Conservation (phyloP, 2,113 vertebrate genomes). For the Laticauda laticaudata region DNA sequence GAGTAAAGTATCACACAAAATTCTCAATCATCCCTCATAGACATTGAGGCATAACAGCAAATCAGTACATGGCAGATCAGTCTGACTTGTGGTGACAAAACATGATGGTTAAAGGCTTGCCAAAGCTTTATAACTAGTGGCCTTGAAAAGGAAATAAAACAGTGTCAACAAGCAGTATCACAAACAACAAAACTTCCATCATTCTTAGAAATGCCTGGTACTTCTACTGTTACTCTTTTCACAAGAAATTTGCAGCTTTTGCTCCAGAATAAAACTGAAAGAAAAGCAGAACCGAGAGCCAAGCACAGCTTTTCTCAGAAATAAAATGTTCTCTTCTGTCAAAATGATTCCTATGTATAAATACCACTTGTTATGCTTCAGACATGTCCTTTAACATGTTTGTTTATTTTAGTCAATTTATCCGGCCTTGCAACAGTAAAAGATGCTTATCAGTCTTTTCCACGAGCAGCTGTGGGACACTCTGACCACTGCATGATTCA, state of each 20-base stretch:
- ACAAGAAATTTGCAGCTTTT: conserved; percentile 6
- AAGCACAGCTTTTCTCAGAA: not conserved
- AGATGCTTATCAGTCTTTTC: too few relatives aligned
- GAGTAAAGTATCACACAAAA: not conserved
- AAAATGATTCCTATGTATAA: not conserved
- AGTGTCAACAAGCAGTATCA: conserved; percentile 37
- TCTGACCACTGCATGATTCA: too few relatives aligned
- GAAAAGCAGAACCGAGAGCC: conserved; percentile 1
- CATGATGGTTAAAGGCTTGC: not conserved
- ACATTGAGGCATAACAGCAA: not conserved
- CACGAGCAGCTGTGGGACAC: too few relatives aligned
- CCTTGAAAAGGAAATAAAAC: conserved; percentile 32
- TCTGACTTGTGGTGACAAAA: conserved; percentile 24
- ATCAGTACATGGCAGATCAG: not conserved
- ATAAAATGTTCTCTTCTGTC: not conserved
- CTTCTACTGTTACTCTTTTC: conserved; percentile 5
- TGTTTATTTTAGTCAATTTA: not conserved
- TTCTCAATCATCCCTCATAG: not conserved
- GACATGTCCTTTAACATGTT: not conserved
- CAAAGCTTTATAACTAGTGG: conserved; percentile 31
- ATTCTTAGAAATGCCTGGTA: not conserved
- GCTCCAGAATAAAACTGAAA: conserved; percentile 16
- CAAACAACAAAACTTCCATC: not conserved
- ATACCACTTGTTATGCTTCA: not conserved
- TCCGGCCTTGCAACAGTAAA: not conserved